Evolutionary conservation across 2,113 vertebrate species (phyloP).

Genomic region (Pantherophis guttatus): DNA sequence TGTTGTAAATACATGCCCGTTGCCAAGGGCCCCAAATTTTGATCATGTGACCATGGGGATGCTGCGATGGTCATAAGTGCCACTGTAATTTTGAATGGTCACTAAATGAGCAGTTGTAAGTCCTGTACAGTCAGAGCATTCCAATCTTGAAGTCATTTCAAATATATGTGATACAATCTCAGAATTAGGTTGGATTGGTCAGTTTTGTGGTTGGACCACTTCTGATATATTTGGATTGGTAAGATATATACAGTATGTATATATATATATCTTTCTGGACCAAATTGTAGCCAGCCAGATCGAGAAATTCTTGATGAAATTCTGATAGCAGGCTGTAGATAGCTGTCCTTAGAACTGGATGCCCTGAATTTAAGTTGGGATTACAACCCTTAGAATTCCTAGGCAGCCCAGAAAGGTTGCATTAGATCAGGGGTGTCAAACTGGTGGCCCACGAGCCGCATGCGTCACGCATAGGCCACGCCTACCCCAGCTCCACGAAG

Average conservation of each 20-base stretch:
- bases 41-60: not conserved
- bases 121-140: not conserved
- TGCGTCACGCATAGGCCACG: too few relatives aligned
- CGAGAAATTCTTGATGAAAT: too few relatives aligned
- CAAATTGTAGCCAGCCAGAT: too few relatives aligned
- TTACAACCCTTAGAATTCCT: not conserved
- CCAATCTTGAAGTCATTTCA: not conserved
- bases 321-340: too few relatives aligned
- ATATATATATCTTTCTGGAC: too few relatives aligned
- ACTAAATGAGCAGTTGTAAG: not conserved
- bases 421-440: too few relatives aligned
- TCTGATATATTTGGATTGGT: too few relatives aligned
- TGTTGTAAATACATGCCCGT: not conserved
- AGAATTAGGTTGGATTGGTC: not conserved
- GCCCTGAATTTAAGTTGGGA: not conserved
- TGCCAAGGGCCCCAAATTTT: not conserved
- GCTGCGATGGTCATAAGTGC: too few relatives aligned
- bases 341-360: not conserved
- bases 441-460: too few relatives aligned
- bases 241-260: too few relatives aligned
- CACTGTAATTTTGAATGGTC: not conserved
- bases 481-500: too few relatives aligned
- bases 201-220: too few relatives aligned
- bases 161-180: not conserved
- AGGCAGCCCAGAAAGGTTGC: not conserved